Evolutionary conservation across 2,888 invertebrate genomes (phyloP), one percentile per base, ranked within the genome.

Genomic region (Hymenopus coronatus): DNA sequence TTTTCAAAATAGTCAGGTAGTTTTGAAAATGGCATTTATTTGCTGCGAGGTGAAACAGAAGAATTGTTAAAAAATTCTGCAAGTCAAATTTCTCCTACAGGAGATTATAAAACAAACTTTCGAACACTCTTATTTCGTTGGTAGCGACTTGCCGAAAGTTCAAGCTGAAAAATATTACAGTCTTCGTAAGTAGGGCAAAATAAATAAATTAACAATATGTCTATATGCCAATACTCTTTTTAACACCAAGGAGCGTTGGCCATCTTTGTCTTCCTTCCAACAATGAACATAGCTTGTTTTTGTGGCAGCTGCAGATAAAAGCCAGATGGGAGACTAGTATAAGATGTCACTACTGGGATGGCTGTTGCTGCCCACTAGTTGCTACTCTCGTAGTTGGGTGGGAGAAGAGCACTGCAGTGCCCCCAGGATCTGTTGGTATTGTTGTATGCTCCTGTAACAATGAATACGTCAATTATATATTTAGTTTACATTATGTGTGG

Each of bases 361-460:
- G 82, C 33, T 87, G 87, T 40, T 27, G 33, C 46, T 70, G 54
- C 54, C 54, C 54, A 70, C 54, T 70, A 70, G 86, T 28, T 81
- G 81, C 28, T 15, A 33, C 87, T 87, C 82, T 87, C 12, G 82
- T 27, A 14, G 87, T 12, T 27, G 87, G 82, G 82, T 87, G 87
- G 28, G 30, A 20, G 33, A 33, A 82, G 12, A 87, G 46, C 85
- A 15, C 30, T n/a, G 86, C 30, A 8, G 87, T 25, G 15, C 89
- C 86, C 20, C 89, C 83, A n/a, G 87, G 83, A 46, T 89, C 89
- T 70, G 83, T 82, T 86, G 83, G 86, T 70, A 70, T 70, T 30
- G 82, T 25, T 89, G 89, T 40, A 33, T 83, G 89, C 83, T 89
- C 89, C 89, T 89, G 89, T 15, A 86, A 85, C 40, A 40, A 40